Evolutionary conservation across 2,888 invertebrate genomes (phyloP).

Genomic region (Phengaris alcon): DNA sequence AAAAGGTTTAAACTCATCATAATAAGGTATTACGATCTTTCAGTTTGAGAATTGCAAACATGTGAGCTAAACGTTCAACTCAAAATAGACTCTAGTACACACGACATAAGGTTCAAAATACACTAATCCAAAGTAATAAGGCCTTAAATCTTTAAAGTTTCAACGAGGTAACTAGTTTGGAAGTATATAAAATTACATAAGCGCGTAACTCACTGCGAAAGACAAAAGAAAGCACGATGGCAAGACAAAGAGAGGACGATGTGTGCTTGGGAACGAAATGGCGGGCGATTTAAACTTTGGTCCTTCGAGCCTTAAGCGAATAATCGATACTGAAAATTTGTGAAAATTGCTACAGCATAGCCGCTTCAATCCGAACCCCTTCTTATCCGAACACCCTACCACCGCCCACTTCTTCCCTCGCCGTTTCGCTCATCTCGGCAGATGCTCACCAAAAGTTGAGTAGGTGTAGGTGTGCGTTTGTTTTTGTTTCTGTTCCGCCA

Average conservation of each 20-base stretch:
- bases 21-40: neutral
- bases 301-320: neutral
- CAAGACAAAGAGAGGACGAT: neutral
- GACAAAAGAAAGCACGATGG: neutral
- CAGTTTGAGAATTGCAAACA: neutral
- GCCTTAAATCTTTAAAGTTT: slow-evolving; percentile 40
- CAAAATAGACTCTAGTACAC: neutral
- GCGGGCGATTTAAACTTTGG: neutral
- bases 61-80: neutral
- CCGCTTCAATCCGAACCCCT: too few relatives aligned
- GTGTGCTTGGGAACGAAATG: neutral
- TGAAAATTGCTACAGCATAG: neutral
- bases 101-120: neutral
- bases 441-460: too few relatives aligned
- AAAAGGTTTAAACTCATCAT: neutral
- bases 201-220: neutral
- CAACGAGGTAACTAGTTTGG: slow-evolving; percentile 46
- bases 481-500: too few relatives aligned
- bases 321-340: neutral
- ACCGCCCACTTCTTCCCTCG: too few relatives aligned
- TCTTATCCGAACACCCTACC: too few relatives aligned
- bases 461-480: too few relatives aligned
- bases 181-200: slow-evolving; percentile 16
- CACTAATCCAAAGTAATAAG: neutral
- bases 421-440: too few relatives aligned